These are phyloP conservation scores for Teleogryllus occipitalis DNA, from an alignment of 1,140 invertebrate genomes.

Conservation along the genomic window DNA sequence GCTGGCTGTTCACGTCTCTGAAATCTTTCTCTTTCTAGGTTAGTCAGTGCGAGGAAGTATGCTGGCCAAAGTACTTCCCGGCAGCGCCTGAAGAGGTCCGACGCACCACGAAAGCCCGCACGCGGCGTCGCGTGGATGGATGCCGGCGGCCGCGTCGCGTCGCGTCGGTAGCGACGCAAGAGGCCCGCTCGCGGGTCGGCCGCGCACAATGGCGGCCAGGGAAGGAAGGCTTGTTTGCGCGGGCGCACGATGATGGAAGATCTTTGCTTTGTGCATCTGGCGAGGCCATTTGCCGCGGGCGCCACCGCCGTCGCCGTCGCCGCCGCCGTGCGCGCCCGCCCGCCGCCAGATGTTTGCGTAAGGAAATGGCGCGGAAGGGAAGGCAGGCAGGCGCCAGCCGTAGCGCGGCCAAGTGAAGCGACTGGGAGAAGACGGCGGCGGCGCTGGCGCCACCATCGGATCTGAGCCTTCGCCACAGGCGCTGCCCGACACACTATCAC, in stretches of 20 bases:
- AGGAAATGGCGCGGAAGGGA: background rate
- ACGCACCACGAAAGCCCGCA: no score
- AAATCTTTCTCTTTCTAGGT: no score
- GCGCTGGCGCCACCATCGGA: no score
- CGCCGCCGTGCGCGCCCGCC: no score
- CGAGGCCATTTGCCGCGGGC: background rate
- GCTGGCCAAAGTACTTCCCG: no score
- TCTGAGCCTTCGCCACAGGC: no score
- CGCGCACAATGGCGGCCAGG: background rate
- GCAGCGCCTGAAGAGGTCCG: no score
- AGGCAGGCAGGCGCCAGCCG: background rate
- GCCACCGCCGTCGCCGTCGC: background rate
- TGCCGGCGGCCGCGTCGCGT: background rate
- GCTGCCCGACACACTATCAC: no score
- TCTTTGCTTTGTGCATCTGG: background rate
- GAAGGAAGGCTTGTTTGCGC: background rate
- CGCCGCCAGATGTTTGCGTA: background rate
- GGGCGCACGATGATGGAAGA: background rate
- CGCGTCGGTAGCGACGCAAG: background rate
- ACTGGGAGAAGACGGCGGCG: background rate
- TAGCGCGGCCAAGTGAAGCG: background rate
- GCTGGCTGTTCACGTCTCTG: no score
- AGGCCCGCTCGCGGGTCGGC: no score
- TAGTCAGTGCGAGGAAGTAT: no score
- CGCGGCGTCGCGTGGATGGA: no score